These are phyloP conservation scores for Naja naja DNA, from an alignment of 2,113 vertebrate genomes.

Conservation along the genomic window DNA sequence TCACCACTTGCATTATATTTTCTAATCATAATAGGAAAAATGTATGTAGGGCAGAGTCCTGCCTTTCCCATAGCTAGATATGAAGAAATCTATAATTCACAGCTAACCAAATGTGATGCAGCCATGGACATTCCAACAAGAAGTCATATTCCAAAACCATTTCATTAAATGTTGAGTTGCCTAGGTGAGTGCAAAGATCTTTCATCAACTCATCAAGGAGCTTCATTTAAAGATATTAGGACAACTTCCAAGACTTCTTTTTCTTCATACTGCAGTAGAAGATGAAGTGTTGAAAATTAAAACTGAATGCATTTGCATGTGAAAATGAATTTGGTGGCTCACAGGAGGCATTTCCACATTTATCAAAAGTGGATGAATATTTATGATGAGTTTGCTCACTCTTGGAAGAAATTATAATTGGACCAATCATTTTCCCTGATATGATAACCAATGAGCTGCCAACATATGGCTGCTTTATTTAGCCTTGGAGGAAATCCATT, in stretches of 20 bases:
- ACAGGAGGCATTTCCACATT: conserved; percentile 42
- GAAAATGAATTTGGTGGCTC: conserved; percentile 37
- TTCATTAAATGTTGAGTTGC: conserved; percentile 12
- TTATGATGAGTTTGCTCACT: conserved; percentile 48
- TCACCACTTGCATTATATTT: neutral
- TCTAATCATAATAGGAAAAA: neutral
- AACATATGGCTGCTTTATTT: conserved; percentile 28
- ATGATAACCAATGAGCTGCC: conserved; percentile 36
- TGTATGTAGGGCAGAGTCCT: neutral
- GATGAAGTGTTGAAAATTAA: conserved; percentile 53
- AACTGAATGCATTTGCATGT: conserved; percentile 52
- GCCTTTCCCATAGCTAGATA: neutral
- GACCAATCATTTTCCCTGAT: conserved; percentile 33
- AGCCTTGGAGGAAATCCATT: conserved; percentile 26
- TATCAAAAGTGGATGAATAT: conserved; percentile 52
- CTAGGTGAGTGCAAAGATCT: conserved; percentile 8
- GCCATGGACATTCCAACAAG: neutral
- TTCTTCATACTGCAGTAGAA: conserved; percentile 24
- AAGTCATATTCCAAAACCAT: neutral
- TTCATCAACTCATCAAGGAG: conserved; percentile 35
- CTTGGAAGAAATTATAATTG: conserved; percentile 50
- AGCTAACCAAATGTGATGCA: conserved; percentile 1
- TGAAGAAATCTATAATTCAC: neutral
- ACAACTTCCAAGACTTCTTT: conserved; percentile 29
- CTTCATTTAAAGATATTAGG: conserved; percentile 45